phyloP scores from a whole-genome alignment of 2,888 invertebrate species.

The Chorisops tibialis region DNA sequence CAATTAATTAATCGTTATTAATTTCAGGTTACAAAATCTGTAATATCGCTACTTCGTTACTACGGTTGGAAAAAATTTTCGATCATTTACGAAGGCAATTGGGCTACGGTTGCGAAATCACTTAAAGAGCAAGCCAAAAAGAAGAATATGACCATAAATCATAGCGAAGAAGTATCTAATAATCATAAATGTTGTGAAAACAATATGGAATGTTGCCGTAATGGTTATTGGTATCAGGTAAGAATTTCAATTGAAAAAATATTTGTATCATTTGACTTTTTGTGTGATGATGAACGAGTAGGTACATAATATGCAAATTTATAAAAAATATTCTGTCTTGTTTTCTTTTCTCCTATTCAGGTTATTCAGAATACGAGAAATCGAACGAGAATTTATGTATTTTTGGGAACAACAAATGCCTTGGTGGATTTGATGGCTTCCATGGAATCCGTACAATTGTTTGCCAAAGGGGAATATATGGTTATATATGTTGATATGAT shows the following conservation, averaged over 20 bases:
- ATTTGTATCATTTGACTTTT: constrained; percentile 2
- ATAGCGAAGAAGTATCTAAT: constrained; percentile 67
- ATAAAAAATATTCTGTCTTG: constrained; percentile 2
- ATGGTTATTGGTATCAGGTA: constrained; percentile 78
- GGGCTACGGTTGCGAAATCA: constrained; percentile 78
- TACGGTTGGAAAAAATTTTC: constrained; percentile 94
- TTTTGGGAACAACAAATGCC: constrained; percentile 81
- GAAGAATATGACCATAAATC: constrained; percentile 81
- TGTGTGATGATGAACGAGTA: background rate
- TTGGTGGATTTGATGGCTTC: constrained; percentile 87
- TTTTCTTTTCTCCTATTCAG: constrained; percentile 36
- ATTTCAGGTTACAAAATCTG: constrained; percentile 85
- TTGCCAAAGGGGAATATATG: constrained; percentile 90
- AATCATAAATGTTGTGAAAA: constrained; percentile 74
- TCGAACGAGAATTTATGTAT: constrained; percentile 88
- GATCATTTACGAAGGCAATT: constrained; percentile 77
- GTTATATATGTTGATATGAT: constrained; percentile 92
- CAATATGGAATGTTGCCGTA: constrained; percentile 71
- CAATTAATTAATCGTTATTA: too few species aligned
- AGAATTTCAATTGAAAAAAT: constrained; percentile 38
- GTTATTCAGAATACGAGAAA: constrained; percentile 74
- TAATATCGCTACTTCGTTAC: constrained; percentile 84
- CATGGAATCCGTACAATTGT: constrained; percentile 83
- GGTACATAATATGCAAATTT: background rate
- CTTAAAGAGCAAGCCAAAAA: constrained; percentile 71